Evolutionary conservation across 2,888 invertebrate genomes (phyloP).

Genomic region (Icerya purchasi): DNA sequence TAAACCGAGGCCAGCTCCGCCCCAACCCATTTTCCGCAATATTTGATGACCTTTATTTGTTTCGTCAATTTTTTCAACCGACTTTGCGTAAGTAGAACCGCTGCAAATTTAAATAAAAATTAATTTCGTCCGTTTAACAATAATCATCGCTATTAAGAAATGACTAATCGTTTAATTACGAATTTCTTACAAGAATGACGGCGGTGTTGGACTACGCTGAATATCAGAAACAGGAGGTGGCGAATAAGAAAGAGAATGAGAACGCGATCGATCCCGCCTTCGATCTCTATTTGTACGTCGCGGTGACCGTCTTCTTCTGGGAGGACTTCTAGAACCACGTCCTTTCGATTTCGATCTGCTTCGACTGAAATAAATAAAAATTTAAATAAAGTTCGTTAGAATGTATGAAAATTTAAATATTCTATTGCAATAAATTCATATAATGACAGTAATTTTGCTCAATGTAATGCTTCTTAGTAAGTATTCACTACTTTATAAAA

Average conservation of each 20-base stretch:
- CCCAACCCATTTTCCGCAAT: slow-evolving; percentile 96
- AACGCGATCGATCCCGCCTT: slow-evolving; percentile 27
- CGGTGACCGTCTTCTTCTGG: slow-evolving; percentile 15
- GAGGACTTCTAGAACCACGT: slow-evolving; percentile 17
- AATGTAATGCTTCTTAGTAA: too few species aligned
- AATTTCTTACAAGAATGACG: slow-evolving; percentile 46
- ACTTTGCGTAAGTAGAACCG: slow-evolving; percentile 27
- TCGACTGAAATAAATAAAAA: slow-evolving; percentile 18
- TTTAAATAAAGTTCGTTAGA: too few species aligned
- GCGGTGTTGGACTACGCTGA: slow-evolving; percentile 37
- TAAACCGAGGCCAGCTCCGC: slow-evolving; percentile 78
- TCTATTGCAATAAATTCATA: too few species aligned
- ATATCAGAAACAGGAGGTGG: slow-evolving; percentile 23
- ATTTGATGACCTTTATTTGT: slow-evolving; percentile 94
- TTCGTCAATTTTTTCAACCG: slow-evolving; percentile 48
- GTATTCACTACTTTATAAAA: too few species aligned
- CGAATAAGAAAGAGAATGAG: slow-evolving; percentile 31
- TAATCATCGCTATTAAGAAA: too few species aligned
- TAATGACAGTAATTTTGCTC: too few species aligned
- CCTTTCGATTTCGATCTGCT: slow-evolving; percentile 31
- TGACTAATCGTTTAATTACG: too few species aligned
- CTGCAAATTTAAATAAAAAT: slow-evolving; percentile 14
- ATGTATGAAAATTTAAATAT: too few species aligned
- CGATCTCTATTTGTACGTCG: slow-evolving; percentile 22
- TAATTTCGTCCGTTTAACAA: slow-evolving; percentile 9